These are phyloP conservation scores for Lasioglossum figueresi DNA, from an alignment of 2,888 invertebrate species.

Conservation along the genomic window DNA sequence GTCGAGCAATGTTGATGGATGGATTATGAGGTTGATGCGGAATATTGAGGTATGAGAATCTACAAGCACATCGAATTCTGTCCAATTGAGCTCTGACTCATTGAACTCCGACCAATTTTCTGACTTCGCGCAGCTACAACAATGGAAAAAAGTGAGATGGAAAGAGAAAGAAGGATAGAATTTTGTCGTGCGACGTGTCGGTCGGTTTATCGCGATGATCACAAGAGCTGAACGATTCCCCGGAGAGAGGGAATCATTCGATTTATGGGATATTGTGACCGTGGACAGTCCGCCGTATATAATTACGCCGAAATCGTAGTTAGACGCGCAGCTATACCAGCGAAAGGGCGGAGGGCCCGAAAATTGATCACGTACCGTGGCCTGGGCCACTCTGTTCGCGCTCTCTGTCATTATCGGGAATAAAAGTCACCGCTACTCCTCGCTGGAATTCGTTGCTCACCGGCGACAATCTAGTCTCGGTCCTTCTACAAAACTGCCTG, in stretches of 20 bases:
- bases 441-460: slow-evolving; percentile 54
- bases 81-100: not conserved
- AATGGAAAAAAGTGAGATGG: not conserved
- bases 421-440: slow-evolving; percentile 84
- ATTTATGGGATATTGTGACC: slow-evolving; percentile 73
- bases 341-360: slow-evolving; percentile 65
- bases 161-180: not conserved
- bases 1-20: too few species aligned
- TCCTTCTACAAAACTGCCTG: not conserved
- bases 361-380: slow-evolving; percentile 83
- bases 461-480: slow-evolving; percentile 78
- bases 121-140: not conserved
- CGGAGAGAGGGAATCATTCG: slow-evolving; percentile 53
- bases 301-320: slow-evolving; percentile 83
- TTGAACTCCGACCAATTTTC: not conserved
- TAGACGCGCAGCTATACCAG: slow-evolving; percentile 64
- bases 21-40: too few species aligned
- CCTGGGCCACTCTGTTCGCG: slow-evolving; percentile 56
- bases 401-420: slow-evolving; percentile 84
- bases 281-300: slow-evolving; percentile 77
- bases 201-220: slow-evolving; percentile 59
- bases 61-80: not conserved
- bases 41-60: not conserved
- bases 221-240: slow-evolving; percentile 34
- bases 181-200: slow-evolving; percentile 5